Evolutionary conservation across 2,113 vertebrate species (phyloP), one percentile per base, ranked within the genome.

Genomic region (Phocoena sinus): DNA sequence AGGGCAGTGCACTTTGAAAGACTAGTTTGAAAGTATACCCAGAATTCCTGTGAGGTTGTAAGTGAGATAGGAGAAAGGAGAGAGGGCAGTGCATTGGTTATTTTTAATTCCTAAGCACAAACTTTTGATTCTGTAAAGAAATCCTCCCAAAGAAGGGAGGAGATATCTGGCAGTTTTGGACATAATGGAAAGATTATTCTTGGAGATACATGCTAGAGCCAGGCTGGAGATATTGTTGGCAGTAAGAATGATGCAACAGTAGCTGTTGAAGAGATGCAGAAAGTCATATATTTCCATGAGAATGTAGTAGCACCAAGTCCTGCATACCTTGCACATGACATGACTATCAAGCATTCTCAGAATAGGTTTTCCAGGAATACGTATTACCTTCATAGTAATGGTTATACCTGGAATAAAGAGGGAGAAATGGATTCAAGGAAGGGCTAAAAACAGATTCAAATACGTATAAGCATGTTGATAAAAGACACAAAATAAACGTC

Each of bases 241-340:
- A 85, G 11, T 25, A 71, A 63, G 65, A 86, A 81, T 4, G 23
- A 68, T 18, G 33, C 2, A 31, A 50, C 5, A 23, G 10, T 65
- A 79, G n/a, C 7, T 81, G 14, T 13, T 86, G 21, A 70, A 31
- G 18, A 44, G 50, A 62, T 63, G 15, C 28, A 62, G 17, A 56
- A 33, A 5, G 25, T 47, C 8, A 50, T 1, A 3, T 10, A 68
- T 70, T 86, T 76, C 60, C 65, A 82, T 25, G 67, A 65, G 73
- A 53, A 53, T 14, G 83, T 60, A 47, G 58, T 31, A 80, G 31
- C 11, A 33, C 38, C 26, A 21, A 25, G 18, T 8, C n/a, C 33
- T 79, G 8, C 0, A 25, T 10, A n/a, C 8, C 18, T 56, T 65
- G 10, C 2, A 8, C 17, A 18, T 8, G 26, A 8, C 17, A 23